phyloP scores from a whole-genome alignment of 1,140 invertebrate genomes.

The Sesamia nonagrioides region DNA sequence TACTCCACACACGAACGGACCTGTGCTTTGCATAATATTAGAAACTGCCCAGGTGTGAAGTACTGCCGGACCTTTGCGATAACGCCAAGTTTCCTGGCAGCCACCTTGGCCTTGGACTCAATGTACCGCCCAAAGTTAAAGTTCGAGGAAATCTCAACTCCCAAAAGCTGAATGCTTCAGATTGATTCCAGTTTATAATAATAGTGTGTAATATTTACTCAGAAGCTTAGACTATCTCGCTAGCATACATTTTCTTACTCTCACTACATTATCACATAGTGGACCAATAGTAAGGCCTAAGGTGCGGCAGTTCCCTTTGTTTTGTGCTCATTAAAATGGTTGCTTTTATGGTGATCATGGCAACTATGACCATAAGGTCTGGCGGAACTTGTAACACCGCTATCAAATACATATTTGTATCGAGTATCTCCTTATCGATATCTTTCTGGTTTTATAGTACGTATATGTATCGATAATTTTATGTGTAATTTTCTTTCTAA shows the following conservation, averaged over 20 bases:
- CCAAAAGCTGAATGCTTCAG: too few species aligned
- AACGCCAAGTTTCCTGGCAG: too few species aligned
- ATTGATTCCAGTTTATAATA: too few species aligned
- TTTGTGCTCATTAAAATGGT: conserved; percentile 75
- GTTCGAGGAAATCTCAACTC: too few species aligned
- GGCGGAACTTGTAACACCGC: conserved; percentile 29
- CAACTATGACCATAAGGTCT: conserved; percentile 19
- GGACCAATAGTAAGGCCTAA: conserved; percentile 26
- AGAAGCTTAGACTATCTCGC: too few species aligned
- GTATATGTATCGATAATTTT: conserved; percentile 32
- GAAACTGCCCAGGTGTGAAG: too few species aligned
- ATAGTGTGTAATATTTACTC: too few species aligned
- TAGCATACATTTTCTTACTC: not conserved
- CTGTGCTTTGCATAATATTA: too few species aligned
- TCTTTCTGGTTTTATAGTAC: conserved; percentile 16
- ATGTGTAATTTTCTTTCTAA: not conserved
- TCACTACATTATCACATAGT: not conserved
- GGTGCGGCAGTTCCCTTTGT: conserved; percentile 62
- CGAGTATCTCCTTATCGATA: conserved; percentile 39
- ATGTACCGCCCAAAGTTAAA: too few species aligned
- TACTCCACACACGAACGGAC: too few species aligned
- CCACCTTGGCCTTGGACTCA: too few species aligned
- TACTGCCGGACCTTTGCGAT: too few species aligned
- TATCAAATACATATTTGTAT: conserved; percentile 45
- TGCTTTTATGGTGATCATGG: conserved; percentile 64